Base-by-base conservation (phyloP, 1,140 invertebrate genomes). In the Glossosoma conforme region DNA sequence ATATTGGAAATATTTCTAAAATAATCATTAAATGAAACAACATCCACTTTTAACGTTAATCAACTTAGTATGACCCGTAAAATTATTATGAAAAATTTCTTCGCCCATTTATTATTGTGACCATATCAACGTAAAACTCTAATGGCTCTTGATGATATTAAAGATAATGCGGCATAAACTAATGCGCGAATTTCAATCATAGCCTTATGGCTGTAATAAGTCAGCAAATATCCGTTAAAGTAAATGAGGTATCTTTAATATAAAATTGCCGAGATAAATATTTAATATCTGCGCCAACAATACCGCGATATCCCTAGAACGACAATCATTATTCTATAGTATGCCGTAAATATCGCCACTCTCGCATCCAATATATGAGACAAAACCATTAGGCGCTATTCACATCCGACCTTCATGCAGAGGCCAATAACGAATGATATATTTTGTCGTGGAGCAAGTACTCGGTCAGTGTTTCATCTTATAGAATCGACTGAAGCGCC, bases 301-400 rank as follows among this genome's bases (percentile, higher is more conserved):
- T 6, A 38, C 36, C 36, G 19, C 9, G 25, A 30, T 28, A 44
- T 44, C 44, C 24, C 44, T 52, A 28, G 30, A 44, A 52, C 49
- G 43, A 51, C 48, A 40, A 51, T 52, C 49, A 44, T 52, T 44
- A 52, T 52, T 52, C 49, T 52, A 52, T 52, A 52, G 44, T 42
- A 24, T 28, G 20, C 49, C 32, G 44, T 52, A 52, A 52, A 52
- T 52, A 52, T 52, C 36, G 41, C 32, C 19, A 20, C 13, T 32
- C 41, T 14, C 41, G 36, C 49, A 44, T 52, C 41, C 49, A 52
- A 52, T 52, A 52, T 52, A 52, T 52, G 42, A 44, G 49, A 52
- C 49, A 52, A 52, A 52, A 52, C 25, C 49, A 43, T 44, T 52
- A 35, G 41, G 18, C 15, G 20, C 49, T 21, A 36, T 21, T 36